Percentiles rank a stretch among this genome's conserved stretches.
Conservation (phyloP, 2,113 vertebrate species). For the Neotoma lepida region DNA sequence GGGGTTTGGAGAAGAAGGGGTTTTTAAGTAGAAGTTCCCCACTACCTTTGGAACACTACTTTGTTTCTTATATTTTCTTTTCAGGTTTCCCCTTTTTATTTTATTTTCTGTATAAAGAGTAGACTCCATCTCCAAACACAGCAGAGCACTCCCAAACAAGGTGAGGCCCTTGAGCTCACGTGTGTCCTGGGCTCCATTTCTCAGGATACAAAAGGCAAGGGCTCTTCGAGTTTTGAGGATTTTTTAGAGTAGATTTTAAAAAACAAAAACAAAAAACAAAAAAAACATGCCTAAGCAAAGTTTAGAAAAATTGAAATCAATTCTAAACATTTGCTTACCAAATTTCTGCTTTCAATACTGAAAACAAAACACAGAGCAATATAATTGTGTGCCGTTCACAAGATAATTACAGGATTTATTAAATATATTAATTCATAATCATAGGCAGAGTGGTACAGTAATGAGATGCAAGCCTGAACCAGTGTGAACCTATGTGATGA, state of each 20-base stretch:
- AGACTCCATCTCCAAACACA: not conserved
- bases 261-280: not conserved
- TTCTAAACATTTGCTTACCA: constrained; percentile 51
- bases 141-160: not conserved
- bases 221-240: not conserved
- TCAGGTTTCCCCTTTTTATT: not conserved
- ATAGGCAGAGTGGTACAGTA: not conserved
- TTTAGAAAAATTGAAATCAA: constrained; percentile 40
- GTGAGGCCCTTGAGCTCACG: not conserved
- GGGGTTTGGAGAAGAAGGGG: not conserved
- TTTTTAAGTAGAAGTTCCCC: not conserved
- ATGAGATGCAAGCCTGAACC: not conserved
- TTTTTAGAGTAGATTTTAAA: not conserved
- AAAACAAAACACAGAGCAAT: constrained; percentile 46
- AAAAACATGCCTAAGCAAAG: constrained; percentile 7
- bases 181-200: not conserved
- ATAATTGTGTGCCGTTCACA: constrained; percentile 38
- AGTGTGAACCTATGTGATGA: not conserved
- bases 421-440: constrained; percentile 46
- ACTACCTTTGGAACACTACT: not conserved
- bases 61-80: constrained; percentile 13
- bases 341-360: constrained; percentile 49
- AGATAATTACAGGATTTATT: constrained; percentile 66
- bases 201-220: not conserved
- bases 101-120: constrained; percentile 20